Base-by-base conservation (phyloP, 1,140 invertebrate genomes). In the Gonatopus flavifemur region DNA sequence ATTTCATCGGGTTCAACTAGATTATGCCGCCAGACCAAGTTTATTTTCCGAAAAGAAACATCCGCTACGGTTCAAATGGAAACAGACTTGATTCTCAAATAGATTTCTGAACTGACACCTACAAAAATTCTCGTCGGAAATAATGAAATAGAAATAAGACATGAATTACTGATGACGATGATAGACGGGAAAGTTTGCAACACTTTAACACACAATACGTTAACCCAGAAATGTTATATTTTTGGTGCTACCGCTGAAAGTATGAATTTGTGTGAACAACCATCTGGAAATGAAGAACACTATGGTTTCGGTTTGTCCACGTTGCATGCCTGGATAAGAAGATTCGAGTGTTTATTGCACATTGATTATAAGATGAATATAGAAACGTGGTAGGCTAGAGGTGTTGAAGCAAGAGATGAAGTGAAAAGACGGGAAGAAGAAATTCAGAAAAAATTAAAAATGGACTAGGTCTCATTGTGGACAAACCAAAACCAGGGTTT, bases 151-250 rank as follows among this genome's bases (percentile, higher is more conserved):
- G 42, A 9, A 21, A 22, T 57, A 19, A 47, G 15, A 21, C 37
- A 39, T 38, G 33, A 55, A 16, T 13, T 59, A 3, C 12, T 36
- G 10, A 9, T 54, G 7, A 62, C 55, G 10, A 43, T 62, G 13
- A 32, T 62, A 16, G 52, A 62, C 30, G 54, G 43, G 10, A 64
- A 62, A 58, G 68, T 78, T 1, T 74, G 70, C 20, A 78, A 80
- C 53, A 68, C 70, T 7, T 47, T 69, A 12, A 72, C 69, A 9
- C 41, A 43, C 3, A 77, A 60, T 15, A 43, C 35, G 22, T 63
- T 57, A 22, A 3, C 47, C 24, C 30, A 35, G 41, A 25, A 42
- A 40, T 61, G 55, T 28, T 52, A 56, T 35, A 30, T 60, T 22
- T 61, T 58, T 42, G 0, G 46, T 0, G 51, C 46, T 16, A 60